These are phyloP conservation scores for Chaetura pelagica DNA, from an alignment of 2,113 vertebrate species.

Conservation along the genomic window DNA sequence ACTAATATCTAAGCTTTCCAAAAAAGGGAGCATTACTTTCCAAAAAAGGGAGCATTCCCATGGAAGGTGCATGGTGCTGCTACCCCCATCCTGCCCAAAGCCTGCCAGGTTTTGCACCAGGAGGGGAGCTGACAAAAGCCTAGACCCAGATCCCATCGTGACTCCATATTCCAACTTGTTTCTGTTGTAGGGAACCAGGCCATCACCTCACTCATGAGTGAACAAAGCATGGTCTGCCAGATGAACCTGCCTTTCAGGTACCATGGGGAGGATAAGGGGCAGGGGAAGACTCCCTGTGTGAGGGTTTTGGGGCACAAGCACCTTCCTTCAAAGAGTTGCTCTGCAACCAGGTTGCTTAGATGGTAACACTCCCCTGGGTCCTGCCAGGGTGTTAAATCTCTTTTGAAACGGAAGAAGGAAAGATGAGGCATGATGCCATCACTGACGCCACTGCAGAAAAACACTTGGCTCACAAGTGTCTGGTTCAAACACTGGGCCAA, in stretches of 20 bases:
- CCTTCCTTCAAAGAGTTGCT: not conserved
- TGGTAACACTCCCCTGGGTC: not conserved
- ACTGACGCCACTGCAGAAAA: not conserved
- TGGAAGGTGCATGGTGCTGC: not conserved
- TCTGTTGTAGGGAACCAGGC: too few relatives aligned
- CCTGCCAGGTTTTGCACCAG: not conserved
- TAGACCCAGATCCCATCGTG: not conserved
- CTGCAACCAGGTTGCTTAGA: not conserved
- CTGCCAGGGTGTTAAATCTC: not conserved
- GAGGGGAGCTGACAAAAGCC: not conserved
- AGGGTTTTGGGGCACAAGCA: not conserved
- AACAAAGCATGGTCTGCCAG: not conserved
- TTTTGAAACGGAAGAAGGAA: not conserved
- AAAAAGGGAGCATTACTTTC: constrained; percentile 1
- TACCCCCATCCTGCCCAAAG: not conserved
- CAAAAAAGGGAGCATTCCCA: not conserved
- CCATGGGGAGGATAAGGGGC: fast-evolving
- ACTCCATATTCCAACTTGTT: fast-evolving
- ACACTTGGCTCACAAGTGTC: not conserved
- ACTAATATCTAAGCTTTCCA: not conserved
- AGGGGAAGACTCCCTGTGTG: not conserved
- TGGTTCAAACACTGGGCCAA: not conserved
- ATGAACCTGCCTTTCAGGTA: not conserved
- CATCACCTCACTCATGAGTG: fast-evolving
- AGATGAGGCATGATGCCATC: not conserved